Evolutionary conservation across 1,140 invertebrate genomes (phyloP), one percentile per base, ranked within the genome.

Genomic region (Campoletis sonorensis): DNA sequence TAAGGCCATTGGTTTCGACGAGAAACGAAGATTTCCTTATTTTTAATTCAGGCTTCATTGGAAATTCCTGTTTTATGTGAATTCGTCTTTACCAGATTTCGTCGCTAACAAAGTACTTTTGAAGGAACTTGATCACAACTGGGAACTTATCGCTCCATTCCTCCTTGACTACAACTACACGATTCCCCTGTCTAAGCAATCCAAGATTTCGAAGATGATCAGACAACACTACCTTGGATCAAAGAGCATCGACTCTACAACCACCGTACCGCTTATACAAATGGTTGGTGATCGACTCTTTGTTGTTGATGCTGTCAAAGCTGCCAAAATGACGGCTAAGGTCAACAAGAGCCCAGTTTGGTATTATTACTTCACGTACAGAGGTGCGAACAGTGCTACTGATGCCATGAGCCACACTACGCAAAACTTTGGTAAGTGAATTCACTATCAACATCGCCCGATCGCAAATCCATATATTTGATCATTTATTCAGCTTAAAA

Each of bases 91-190:
- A 16, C 58, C 86, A 94, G 93, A 86, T 33, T 94, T 93, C 72
- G 87, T 92, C 61, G 80, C 83, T 0, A 87, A 93, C 5, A 87
- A 90, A 0, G 77, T 82, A 4, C 82, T 90, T 1, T 81, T 94
- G 5, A 78, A 87, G 4, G 92, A 94, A 7, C 77, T 94, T 11
- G 92, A 94, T 75, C 83, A 90, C 0, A 88, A 92, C 30, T 95
- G 94, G 93, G 87, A 92, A 5, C 85, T 90, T 64, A 87, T 94
- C 7, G 92, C 92, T 8, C 92, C 93, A 30, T 89, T 91, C 79
- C 87, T 94, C n/a, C 92, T 94, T 26, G 94, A 94, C 81, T 94
- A 93, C 85, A 93, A 94, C 72, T 91, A 94, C 82, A 94, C 94
- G 0, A 83, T 94, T 18, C 91, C 93, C 0, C 64, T 89, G 1